These are phyloP conservation scores for Trichogramma pretiosum DNA, from an alignment of 1,140 invertebrate species.

Conservation along the genomic window DNA sequence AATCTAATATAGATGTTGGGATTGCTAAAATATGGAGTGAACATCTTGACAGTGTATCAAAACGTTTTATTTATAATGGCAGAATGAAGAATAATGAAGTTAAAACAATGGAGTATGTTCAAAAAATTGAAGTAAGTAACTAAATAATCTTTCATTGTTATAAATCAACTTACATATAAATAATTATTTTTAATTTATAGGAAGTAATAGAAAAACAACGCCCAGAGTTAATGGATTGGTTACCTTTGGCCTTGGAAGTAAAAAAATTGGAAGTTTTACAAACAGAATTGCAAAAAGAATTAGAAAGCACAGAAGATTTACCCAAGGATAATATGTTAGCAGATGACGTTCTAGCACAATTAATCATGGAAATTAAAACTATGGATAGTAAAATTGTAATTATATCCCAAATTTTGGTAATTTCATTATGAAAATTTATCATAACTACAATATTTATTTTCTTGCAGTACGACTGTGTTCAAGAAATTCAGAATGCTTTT, in stretches of 20 bases:
- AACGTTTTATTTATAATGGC: slow-evolving; percentile 19
- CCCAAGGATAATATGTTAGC: slow-evolving; percentile 5
- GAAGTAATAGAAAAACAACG: slow-evolving; percentile 13
- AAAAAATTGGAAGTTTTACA: slow-evolving; percentile 28
- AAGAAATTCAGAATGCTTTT: slow-evolving; percentile 29
- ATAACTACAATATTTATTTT: slow-evolving; percentile 1
- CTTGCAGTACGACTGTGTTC: slow-evolving; percentile 21
- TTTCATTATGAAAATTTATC: background rate
- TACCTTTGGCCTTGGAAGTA: slow-evolving; percentile 29
- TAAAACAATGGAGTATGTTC: slow-evolving; percentile 24
- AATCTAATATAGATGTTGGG: slow-evolving; percentile 23
- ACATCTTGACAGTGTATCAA: slow-evolving; percentile 26
- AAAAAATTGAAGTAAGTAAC: slow-evolving; percentile 28
- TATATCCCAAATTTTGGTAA: slow-evolving; percentile 5
- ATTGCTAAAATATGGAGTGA: slow-evolving; percentile 29
- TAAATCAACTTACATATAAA: slow-evolving; percentile 9
- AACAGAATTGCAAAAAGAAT: slow-evolving; percentile 25
- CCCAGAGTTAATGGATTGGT: slow-evolving; percentile 28
- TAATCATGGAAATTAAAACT: slow-evolving; percentile 24
- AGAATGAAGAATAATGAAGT: slow-evolving; percentile 20
- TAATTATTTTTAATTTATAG: slow-evolving; percentile 13
- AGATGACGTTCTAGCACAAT: slow-evolving; percentile 15
- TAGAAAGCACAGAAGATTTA: slow-evolving; percentile 23
- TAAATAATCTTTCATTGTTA: slow-evolving; percentile 13
- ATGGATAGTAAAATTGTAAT: slow-evolving; percentile 24